These are phyloP conservation scores for Crocidura indochinensis DNA, from an alignment of 2,797 vertebrate species.

Conservation along the genomic window DNA sequence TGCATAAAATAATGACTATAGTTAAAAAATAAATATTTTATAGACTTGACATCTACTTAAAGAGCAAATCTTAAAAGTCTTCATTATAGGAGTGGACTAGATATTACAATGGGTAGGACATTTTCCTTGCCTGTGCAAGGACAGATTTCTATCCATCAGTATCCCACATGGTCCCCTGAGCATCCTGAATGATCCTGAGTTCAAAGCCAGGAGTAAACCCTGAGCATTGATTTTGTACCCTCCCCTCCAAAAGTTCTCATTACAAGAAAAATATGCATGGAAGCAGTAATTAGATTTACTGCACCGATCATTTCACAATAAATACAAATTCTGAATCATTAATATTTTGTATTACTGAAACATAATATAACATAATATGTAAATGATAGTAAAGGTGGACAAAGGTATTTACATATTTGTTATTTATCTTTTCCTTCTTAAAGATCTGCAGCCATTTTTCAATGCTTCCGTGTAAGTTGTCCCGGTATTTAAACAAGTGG, in stretches of 20 bases:
- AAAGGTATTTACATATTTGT: not conserved
- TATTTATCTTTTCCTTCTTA: not conserved
- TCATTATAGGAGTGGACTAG: not conserved
- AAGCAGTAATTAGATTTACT: not conserved
- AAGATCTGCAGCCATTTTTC: not conserved
- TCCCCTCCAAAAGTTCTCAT: not conserved
- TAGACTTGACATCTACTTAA: not conserved
- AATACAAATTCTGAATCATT: not conserved
- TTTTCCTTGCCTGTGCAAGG: too few relatives aligned
- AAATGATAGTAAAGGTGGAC: not conserved
- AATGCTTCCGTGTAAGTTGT: not conserved
- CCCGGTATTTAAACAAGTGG: conserved; percentile 9
- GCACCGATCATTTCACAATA: not conserved
- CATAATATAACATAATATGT: not conserved
- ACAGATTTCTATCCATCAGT: too few relatives aligned
- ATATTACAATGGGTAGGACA: too few relatives aligned
- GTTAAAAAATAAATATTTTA: not conserved
- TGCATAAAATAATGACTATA: not conserved
- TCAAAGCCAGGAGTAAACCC: too few relatives aligned
- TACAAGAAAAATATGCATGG: not conserved
- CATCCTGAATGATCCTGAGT: too few relatives aligned
- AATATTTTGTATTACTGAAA: not conserved
- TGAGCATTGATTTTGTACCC: too few relatives aligned
- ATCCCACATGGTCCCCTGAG: too few relatives aligned
- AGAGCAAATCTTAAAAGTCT: not conserved